phyloP scores from a whole-genome alignment of 1,140 invertebrate genomes.

The Philopotamus ludificatus region DNA sequence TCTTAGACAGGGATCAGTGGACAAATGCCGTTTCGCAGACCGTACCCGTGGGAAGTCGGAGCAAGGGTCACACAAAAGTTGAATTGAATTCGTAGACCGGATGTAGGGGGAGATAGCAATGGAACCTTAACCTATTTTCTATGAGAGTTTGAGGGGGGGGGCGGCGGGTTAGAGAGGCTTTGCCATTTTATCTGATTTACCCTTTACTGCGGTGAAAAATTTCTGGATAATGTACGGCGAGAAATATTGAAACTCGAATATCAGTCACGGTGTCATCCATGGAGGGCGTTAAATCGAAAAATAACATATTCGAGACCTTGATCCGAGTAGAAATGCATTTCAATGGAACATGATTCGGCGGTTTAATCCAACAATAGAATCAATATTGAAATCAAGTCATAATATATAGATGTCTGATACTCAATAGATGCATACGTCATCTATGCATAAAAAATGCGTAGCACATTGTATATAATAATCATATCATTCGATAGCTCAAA shows the following conservation, averaged over 20 bases:
- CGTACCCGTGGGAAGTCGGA: conserved; percentile 6
- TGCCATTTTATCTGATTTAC: background rate
- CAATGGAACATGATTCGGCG: too few species aligned
- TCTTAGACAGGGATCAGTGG: too few species aligned
- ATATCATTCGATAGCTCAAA: too few species aligned
- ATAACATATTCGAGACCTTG: background rate
- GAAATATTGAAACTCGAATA: background rate
- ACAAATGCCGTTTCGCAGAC: background rate
- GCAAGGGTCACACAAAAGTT: conserved; percentile 23
- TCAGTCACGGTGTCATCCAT: too few species aligned
- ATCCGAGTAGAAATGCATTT: too few species aligned
- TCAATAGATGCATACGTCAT: too few species aligned
- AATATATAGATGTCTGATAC: too few species aligned
- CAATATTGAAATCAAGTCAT: too few species aligned
- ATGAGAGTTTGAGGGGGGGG: background rate
- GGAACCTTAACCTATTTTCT: conserved; percentile 15
- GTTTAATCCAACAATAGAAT: too few species aligned
- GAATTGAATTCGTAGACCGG: conserved; percentile 14
- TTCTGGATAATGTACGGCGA: background rate
- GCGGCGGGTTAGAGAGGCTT: background rate
- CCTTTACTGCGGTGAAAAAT: background rate
- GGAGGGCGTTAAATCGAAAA: too few species aligned
- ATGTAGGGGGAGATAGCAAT: background rate
- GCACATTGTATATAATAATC: too few species aligned
- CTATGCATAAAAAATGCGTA: too few species aligned